A percentile compares a stretch with the other conserved stretches of the same genome.
These are phyloP conservation scores for Pangasius krempfi DNA, from an alignment of 2,797 vertebrate species.

Conservation along the genomic window DNA sequence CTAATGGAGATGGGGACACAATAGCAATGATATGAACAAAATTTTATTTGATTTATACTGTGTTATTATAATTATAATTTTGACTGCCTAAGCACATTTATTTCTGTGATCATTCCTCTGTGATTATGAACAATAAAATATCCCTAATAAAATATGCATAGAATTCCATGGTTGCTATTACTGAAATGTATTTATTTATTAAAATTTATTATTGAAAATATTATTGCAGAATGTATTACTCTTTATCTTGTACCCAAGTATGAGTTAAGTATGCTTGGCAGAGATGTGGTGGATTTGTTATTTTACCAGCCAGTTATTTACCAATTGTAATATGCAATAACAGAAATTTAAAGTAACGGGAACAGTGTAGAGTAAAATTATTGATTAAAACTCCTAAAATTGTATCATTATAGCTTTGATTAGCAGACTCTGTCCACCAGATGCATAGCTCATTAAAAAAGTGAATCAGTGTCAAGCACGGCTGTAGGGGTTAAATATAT, in stretches of 20 bases:
- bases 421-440: slow-evolving; percentile 48
- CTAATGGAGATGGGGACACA: background rate
- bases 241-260: background rate
- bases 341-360: background rate
- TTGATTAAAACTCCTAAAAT: slow-evolving; percentile 27
- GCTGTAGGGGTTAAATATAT: slow-evolving; percentile 65
- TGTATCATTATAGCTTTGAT: slow-evolving; percentile 43
- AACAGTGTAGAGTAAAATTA: slow-evolving; percentile 7
- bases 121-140: background rate
- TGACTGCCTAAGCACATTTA: background rate
- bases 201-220: background rate
- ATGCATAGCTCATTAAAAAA: slow-evolving; percentile 62
- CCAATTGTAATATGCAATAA: background rate
- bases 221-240: background rate
- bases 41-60: background rate
- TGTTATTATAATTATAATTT: background rate
- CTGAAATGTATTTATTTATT: too few species aligned
- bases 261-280: background rate
- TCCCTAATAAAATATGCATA: background rate
- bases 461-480: slow-evolving; percentile 59
- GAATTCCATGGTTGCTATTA: background rate
- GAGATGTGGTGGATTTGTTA: slow-evolving; percentile 3
- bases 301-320: background rate
- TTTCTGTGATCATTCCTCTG: background rate
- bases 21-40: background rate